A percentile compares a stretch with the other conserved stretches of the same genome.
phyloP scores from a whole-genome alignment of 1,140 invertebrate genomes.

The Teleogryllus occipitalis region DNA sequence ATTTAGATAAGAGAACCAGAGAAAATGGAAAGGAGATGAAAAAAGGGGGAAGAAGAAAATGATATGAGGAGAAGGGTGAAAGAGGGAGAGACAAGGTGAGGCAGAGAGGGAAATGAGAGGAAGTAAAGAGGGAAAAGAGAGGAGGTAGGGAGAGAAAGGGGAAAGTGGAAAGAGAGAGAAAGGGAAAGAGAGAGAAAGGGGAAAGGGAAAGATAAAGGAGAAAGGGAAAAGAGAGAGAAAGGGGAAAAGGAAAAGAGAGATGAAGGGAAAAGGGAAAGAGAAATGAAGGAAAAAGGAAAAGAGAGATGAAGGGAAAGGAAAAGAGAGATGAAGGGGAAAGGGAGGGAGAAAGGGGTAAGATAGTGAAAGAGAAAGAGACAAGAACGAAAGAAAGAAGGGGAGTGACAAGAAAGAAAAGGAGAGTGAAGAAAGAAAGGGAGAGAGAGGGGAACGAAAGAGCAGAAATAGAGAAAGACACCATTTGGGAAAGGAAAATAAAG shows the following conservation, averaged over 20 bases:
- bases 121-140: neutral
- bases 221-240: neutral
- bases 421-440: neutral
- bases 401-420: neutral
- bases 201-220: neutral
- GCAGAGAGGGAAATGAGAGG: neutral
- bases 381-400: neutral
- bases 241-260: neutral
- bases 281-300: neutral
- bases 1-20: neutral
- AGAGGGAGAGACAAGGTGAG: conserved; percentile 4
- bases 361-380: neutral
- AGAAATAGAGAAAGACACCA: neutral
- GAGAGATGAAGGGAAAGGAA: neutral
- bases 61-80: neutral
- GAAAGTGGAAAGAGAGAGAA: neutral
- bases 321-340: neutral
- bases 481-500: neutral
- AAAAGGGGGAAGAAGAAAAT: neutral
- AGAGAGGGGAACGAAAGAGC: neutral
- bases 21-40: neutral
- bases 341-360: neutral
- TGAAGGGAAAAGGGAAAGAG: neutral
- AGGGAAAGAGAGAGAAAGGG: neutral
- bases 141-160: neutral